Percentiles rank a stretch among this genome's conserved stretches.
Evolutionary conservation across 2,113 vertebrate species (phyloP).

Genomic region (Ploceus nigricollis): DNA sequence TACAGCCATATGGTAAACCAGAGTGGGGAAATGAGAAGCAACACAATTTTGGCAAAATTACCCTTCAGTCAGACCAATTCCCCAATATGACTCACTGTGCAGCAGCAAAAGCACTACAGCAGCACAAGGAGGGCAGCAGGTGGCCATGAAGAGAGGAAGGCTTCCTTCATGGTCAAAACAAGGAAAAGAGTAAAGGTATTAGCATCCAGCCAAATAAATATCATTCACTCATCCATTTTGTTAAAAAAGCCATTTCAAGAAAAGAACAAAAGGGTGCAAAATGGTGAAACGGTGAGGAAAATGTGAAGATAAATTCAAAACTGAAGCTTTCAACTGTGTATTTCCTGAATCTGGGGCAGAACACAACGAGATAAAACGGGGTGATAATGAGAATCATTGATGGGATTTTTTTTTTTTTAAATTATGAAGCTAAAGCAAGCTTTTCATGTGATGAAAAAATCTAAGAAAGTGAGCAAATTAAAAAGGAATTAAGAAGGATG

Average conservation of each 20-base stretch:
- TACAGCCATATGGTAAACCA: slow-evolving; percentile 53
- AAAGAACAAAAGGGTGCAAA: not conserved
- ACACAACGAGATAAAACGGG: rapidly evolving
- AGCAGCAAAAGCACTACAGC: not conserved
- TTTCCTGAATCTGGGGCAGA: not conserved
- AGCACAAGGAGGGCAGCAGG: not conserved
- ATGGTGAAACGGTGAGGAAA: not conserved
- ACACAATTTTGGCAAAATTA: slow-evolving; percentile 1
- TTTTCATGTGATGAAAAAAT: not conserved
- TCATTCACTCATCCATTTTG: not conserved
- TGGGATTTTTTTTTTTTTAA: not conserved
- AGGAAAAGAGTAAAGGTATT: not conserved
- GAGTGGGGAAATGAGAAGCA: slow-evolving; percentile 19
- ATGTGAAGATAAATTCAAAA: not conserved
- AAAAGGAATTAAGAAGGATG: not conserved
- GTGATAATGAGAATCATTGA: not conserved
- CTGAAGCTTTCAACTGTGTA: not conserved
- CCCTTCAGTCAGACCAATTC: not conserved
- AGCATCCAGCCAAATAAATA: not conserved
- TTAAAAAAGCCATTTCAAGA: not conserved
- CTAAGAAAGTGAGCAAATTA: not conserved
- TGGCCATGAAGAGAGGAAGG: not conserved
- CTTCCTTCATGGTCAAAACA: not conserved
- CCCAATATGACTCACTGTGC: not conserved
- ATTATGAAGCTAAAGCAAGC: not conserved